Evolutionary conservation across 1,140 invertebrate species (phyloP), one percentile per base, ranked within the genome.

Genomic region (Metaphire vulgaris): DNA sequence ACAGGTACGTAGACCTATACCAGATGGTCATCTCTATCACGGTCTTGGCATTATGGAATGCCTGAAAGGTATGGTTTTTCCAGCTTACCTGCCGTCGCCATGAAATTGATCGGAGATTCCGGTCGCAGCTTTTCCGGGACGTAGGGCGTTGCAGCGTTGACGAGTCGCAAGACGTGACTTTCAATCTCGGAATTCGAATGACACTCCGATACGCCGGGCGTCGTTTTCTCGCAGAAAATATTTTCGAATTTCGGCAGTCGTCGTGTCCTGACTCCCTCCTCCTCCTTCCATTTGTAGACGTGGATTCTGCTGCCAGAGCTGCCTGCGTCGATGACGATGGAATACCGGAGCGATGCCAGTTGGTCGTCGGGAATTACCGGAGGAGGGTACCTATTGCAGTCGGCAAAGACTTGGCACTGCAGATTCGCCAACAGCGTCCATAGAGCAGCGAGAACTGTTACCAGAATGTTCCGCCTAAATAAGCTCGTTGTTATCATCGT

Each of bases 321-420:
- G 29, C 76, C 76, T 14, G 72, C 76, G 65, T 77, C 76, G 21
- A 77, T 77, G 16, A 77, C 33, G 31, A 74, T 72, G 16, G 31
- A 41, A 68, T 77, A 77, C 32, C n/a, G n/a, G n/a, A n/a, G n/a
- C n/a, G n/a, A n/a, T n/a, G n/a, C n/a, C n/a, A n/a, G n/a, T n/a
- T n/a, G n/a, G n/a, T n/a, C n/a, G n/a, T n/a, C n/a, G n/a, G n/a
- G n/a, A n/a, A n/a, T n/a, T n/a, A n/a, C n/a, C n/a, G n/a, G n/a
- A n/a, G n/a, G n/a, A n/a, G n/a, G n/a, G n/a, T n/a, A n/a, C n/a
- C n/a, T n/a, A n/a, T n/a, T n/a, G n/a, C n/a, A n/a, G n/a, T n/a
- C n/a, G n/a, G n/a, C n/a, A n/a, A n/a, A n/a, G n/a, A n/a, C n/a
- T n/a, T n/a, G n/a, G n/a, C n/a, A n/a, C n/a, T n/a, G n/a, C n/a